phyloP scores from a whole-genome alignment of 2,888 invertebrate genomes.

The Zootermopsis nevadensis region DNA sequence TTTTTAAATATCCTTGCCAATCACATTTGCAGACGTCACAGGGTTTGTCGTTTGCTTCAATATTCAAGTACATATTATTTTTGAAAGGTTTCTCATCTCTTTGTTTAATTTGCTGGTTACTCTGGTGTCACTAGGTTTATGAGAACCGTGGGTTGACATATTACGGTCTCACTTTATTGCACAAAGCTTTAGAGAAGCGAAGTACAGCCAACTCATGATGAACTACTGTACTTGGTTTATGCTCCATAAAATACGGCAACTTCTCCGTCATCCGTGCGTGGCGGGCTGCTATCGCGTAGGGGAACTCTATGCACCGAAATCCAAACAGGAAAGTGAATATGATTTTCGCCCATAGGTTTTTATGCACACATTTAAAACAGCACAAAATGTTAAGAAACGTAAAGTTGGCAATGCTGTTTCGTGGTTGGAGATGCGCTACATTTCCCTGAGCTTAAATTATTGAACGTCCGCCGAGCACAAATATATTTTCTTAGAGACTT shows the following conservation, averaged over 20 bases:
- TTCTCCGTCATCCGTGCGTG: not conserved
- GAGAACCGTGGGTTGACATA: not conserved
- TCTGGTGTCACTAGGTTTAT: not conserved
- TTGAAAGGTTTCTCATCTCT: not conserved
- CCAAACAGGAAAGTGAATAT: not conserved
- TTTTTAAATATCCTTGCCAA: no score
- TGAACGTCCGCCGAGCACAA: not conserved
- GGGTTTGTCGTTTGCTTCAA: no score
- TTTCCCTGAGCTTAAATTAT: not conserved
- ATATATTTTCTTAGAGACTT: no score
- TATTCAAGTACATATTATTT: not conserved
- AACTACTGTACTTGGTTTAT: not conserved
- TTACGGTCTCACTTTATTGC: not conserved
- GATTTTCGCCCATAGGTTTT: not conserved
- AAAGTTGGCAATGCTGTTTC: not conserved
- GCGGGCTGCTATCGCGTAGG: not conserved
- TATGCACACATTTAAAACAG: not conserved
- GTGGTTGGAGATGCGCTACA: not conserved
- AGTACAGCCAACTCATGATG: not conserved
- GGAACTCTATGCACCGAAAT: not conserved
- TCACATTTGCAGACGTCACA: no score
- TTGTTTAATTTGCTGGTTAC: no score
- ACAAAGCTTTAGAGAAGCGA: not conserved
- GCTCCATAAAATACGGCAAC: constrained; percentile 13
- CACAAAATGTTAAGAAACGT: not conserved